phyloP scores from a whole-genome alignment of 2,888 invertebrate genomes.

The Lagria hirta region DNA sequence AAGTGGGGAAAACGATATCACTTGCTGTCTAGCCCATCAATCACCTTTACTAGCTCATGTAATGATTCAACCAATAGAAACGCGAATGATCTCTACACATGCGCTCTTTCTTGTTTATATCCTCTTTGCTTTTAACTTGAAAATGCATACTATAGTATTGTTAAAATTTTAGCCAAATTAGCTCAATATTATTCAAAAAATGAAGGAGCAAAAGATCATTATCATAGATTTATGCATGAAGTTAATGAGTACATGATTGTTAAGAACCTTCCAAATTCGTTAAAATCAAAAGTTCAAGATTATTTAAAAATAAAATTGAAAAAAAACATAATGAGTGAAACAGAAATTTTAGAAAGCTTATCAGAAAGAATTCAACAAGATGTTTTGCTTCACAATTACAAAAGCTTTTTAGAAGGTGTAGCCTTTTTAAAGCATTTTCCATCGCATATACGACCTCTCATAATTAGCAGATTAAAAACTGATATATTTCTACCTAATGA shows the following conservation, averaged over 20 bases:
- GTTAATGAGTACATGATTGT: conserved; percentile 53
- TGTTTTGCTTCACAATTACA: conserved; percentile 48
- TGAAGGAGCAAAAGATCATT: conserved; percentile 37
- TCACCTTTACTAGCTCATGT: no score
- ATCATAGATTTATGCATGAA: conserved; percentile 46
- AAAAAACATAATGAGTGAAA: conserved; percentile 50
- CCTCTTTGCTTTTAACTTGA: no score
- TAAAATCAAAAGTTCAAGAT: conserved; percentile 47
- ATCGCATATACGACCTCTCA: no score
- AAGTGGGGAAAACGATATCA: no score
- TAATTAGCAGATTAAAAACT: conserved; percentile 41
- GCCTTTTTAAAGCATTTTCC: conserved; percentile 51
- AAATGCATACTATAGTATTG: no score
- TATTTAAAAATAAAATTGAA: conserved; percentile 53
- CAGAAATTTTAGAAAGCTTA: conserved; percentile 47
- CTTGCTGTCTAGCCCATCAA: no score
- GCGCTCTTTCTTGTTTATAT: no score
- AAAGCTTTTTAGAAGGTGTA: conserved; percentile 47
- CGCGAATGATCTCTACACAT: no score
- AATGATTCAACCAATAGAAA: no score
- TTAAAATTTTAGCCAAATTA: no score
- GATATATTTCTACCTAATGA: conserved; percentile 53
- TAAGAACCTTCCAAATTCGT: conserved; percentile 50
- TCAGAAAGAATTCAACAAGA: conserved; percentile 40
- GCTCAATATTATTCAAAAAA: conserved; percentile 39